phyloP scores from a whole-genome alignment of 2,888 invertebrate species.

The Junonia oenone region DNA sequence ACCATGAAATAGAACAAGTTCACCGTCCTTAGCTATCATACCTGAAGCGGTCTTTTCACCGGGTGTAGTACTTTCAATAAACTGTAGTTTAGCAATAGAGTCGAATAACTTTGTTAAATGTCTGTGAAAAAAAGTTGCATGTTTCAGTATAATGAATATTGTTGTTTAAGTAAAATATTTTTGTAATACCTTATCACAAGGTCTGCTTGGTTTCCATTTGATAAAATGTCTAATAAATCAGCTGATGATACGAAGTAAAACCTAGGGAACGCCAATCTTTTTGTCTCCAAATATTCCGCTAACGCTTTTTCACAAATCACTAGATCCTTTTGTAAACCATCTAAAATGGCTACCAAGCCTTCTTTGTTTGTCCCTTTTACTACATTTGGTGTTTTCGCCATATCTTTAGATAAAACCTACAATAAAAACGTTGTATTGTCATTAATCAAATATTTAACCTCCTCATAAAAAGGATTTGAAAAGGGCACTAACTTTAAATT shows the following conservation, averaged over 20 bases:
- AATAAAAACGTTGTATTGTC: no score
- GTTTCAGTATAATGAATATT: no score
- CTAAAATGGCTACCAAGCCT: constrained; percentile 88
- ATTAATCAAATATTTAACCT: no score
- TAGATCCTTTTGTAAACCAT: constrained; percentile 90
- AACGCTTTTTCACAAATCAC: constrained; percentile 97
- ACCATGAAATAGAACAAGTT: constrained; percentile 90
- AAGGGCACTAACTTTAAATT: constrained; percentile 85
- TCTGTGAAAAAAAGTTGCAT: constrained; percentile 58
- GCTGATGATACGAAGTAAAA: constrained; percentile 99
- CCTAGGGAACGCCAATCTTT: constrained; percentile 95
- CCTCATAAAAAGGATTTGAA: no score
- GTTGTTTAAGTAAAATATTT: no score
- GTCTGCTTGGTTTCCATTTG: constrained; percentile 96
- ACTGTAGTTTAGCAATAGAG: constrained; percentile 93
- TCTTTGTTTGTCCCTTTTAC: constrained; percentile 93
- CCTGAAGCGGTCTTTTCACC: constrained; percentile 83
- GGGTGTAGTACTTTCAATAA: constrained; percentile 81
- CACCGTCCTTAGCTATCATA: constrained; percentile 97
- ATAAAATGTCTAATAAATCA: constrained; percentile 95
- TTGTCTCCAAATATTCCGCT: constrained; percentile 97
- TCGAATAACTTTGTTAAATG: constrained; percentile 97
- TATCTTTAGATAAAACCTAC: constrained; percentile 84
- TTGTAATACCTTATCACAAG: constrained; percentile 83
- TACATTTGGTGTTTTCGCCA: constrained; percentile 92